A percentile compares a stretch with the other conserved stretches of the same genome.
Conservation (phyloP, 2,797 vertebrate genomes). For the Notoglanidium macrostoma region DNA sequence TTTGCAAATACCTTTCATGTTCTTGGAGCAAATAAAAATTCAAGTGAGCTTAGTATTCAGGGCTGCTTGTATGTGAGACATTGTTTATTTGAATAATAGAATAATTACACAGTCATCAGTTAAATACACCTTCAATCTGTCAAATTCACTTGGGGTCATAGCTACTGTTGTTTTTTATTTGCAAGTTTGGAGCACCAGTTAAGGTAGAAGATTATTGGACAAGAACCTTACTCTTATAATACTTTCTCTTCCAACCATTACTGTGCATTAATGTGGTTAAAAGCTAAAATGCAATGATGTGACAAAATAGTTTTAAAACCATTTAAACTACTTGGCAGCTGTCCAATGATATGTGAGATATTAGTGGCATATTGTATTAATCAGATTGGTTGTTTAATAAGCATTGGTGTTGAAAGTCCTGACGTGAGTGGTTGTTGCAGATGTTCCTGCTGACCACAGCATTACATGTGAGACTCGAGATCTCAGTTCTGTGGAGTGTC, state of each 20-base stretch:
- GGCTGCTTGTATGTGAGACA: background rate
- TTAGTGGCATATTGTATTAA: background rate
- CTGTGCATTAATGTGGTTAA: background rate
- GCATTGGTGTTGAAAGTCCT: background rate
- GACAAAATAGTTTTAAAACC: background rate
- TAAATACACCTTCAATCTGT: background rate
- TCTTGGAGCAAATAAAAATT: background rate
- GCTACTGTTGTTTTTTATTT: background rate
- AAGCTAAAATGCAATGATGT: background rate
- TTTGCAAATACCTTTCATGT: no score
- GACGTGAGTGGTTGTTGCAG: slow-evolving; percentile 50
- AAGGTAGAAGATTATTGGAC: background rate
- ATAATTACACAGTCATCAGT: background rate
- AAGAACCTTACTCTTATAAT: background rate
- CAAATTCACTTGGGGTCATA: background rate
- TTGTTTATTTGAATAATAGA: background rate
- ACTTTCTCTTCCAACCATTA: background rate
- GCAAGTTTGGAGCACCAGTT: background rate
- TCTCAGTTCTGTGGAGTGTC: slow-evolving; percentile 64
- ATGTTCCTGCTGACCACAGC: slow-evolving; percentile 63
- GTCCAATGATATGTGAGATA: background rate
- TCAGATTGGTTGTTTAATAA: background rate
- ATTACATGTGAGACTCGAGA: slow-evolving; percentile 75
- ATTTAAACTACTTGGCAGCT: background rate
- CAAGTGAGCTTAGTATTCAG: no score